phyloP scores from a whole-genome alignment of 2,888 invertebrate species.

The Sphaerophoria rueppellii region DNA sequence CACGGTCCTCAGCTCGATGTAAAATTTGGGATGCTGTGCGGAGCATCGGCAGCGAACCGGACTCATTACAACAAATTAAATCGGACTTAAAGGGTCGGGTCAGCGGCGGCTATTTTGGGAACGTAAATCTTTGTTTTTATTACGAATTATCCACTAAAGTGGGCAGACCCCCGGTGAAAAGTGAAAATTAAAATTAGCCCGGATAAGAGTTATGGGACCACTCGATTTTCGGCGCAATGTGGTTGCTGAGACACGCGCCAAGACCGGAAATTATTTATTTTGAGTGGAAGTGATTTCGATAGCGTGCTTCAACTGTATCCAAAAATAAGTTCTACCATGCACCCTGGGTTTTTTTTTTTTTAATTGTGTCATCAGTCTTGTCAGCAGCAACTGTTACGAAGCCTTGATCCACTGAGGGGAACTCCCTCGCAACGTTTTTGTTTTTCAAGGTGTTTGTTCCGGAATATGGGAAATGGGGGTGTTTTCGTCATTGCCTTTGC shows the following conservation, averaged over 20 bases:
- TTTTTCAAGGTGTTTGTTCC: constrained; percentile 59
- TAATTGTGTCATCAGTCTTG: constrained; percentile 60
- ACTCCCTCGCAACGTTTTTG: background rate
- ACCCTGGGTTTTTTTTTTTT: constrained; percentile 42
- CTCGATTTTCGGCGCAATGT: constrained; percentile 41
- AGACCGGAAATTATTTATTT: constrained; percentile 55
- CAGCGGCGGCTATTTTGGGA: constrained; percentile 58
- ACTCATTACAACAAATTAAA: constrained; percentile 63
- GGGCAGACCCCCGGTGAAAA: constrained; percentile 56
- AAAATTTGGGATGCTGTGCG: background rate
- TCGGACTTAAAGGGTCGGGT: constrained; percentile 66
- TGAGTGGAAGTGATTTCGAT: background rate
- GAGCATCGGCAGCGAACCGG: constrained; percentile 40
- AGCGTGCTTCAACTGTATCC: constrained; percentile 49
- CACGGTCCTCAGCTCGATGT: constrained; percentile 27
- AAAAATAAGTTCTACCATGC: constrained; percentile 50
- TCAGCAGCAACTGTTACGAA: constrained; percentile 24
- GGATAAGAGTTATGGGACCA: constrained; percentile 66
- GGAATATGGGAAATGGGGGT: constrained; percentile 24
- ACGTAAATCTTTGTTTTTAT: constrained; percentile 71
- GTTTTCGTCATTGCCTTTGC: constrained; percentile 11
- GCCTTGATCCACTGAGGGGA: background rate
- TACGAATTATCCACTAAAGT: constrained; percentile 70
- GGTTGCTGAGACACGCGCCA: constrained; percentile 56
- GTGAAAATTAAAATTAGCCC: constrained; percentile 44